A percentile compares a stretch with the other conserved stretches of the same genome.
Evolutionary conservation across 2,797 vertebrate genomes (phyloP).

Genomic region (Trachops cirrhosus): DNA sequence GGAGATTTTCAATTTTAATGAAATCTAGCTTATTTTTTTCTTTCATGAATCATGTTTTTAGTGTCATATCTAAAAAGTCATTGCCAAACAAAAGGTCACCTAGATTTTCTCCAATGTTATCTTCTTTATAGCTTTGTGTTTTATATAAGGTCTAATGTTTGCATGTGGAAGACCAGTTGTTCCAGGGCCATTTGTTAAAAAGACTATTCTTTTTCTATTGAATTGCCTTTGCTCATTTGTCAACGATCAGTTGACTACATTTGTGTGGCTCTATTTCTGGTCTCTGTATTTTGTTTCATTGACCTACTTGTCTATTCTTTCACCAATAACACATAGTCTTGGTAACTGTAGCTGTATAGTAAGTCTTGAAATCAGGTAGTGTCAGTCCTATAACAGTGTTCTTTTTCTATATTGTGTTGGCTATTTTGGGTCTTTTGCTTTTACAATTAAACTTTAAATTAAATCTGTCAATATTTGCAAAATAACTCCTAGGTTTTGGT

Average conservation of each 20-base stretch:
- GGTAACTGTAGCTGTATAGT: neutral
- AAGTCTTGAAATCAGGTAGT: neutral
- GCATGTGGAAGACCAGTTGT: neutral
- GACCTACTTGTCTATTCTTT: neutral
- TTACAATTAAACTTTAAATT: neutral
- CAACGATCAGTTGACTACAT: neutral
- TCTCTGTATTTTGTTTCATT: neutral
- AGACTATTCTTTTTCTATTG: neutral
- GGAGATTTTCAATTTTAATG: neutral
- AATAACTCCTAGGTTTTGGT: neutral
- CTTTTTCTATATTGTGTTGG: neutral
- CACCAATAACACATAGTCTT: neutral
- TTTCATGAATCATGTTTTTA: neutral
- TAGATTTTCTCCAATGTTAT: neutral
- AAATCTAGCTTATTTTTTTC: neutral
- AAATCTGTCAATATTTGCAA: neutral
- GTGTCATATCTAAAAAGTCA: neutral
- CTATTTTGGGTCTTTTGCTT: neutral
- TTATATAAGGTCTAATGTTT: neutral
- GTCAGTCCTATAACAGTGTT: neutral
- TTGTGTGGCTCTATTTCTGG: neutral
- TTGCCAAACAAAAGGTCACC: neutral
- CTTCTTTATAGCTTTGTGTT: neutral
- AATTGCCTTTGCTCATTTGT: neutral
- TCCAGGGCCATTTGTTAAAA: neutral